Conservation (phyloP, 1,140 invertebrate species). For the Scaptomyza graminum region DNA sequence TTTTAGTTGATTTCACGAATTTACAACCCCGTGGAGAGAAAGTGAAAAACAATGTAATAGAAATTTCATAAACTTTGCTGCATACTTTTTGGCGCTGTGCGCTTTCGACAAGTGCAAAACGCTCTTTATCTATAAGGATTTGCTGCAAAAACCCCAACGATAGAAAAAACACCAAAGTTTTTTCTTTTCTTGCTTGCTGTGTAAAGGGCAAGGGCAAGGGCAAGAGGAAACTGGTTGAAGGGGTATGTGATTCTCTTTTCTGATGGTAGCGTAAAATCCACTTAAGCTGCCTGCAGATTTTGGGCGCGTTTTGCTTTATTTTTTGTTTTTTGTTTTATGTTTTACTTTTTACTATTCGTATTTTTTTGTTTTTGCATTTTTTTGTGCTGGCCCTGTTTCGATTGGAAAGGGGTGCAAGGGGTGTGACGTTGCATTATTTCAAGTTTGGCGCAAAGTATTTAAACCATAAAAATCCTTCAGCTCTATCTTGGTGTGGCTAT, state of each 20-base stretch:
- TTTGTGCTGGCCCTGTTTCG: slow-evolving; percentile 27
- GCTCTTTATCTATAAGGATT: slow-evolving; percentile 64
- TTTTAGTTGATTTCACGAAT: slow-evolving; percentile 48
- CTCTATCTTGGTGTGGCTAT: slow-evolving; percentile 37
- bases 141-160: slow-evolving; percentile 28
- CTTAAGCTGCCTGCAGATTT: slow-evolving; percentile 66
- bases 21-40: slow-evolving; percentile 47
- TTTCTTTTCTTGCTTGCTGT: slow-evolving; percentile 26
- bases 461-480: slow-evolving; percentile 59
- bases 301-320: slow-evolving; percentile 45
- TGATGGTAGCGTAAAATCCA: slow-evolving; percentile 59
- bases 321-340: slow-evolving; percentile 41
- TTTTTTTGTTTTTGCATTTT: slow-evolving; percentile 38
- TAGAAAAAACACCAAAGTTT: slow-evolving; percentile 41
- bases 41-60: slow-evolving; percentile 69
- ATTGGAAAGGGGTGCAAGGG: not conserved
- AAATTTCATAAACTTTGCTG: slow-evolving; percentile 63
- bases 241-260: slow-evolving; percentile 8
- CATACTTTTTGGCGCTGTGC: slow-evolving; percentile 33
- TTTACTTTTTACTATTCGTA: slow-evolving; percentile 7
- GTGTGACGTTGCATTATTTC: slow-evolving; percentile 58
- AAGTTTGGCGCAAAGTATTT: slow-evolving; percentile 66
- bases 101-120: slow-evolving; percentile 59
- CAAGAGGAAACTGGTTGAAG: no score
- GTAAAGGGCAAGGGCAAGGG: not conserved